Evolutionary conservation across 92 coral and sea anemone genomes (phyloP), one percentile per base, ranked within the genome.

Genomic region (Anthopleura xanthogrammica): DNA sequence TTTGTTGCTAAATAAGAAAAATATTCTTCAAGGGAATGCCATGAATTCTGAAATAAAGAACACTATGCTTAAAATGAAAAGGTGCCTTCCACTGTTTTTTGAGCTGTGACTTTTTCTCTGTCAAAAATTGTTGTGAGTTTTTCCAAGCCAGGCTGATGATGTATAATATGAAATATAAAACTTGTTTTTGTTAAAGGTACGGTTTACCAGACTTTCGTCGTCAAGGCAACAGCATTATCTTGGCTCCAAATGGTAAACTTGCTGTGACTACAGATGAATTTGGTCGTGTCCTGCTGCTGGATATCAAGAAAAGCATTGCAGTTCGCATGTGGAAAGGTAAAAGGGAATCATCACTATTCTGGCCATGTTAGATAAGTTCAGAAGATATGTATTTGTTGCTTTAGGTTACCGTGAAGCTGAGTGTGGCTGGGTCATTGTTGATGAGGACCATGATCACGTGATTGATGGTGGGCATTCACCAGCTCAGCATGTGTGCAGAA

Each of bases 401-500:
- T 20, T 56, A 97, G 99, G 99, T 54, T 97, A 97, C 86, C 99
- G 99, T 48, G 99, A 94, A 71, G 99, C 99, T 16, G 98, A 97
- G 80, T 97, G 99, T 83, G 99, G 97, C 39, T 97, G 99, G 99
- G 91, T 97, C 65, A 91, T 95, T 78, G 97, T 97, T 23, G 93
- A 88, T 79, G 98, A 95, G 56, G 98, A 95, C 54, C 85, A 84
- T 50, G 90, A 88, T 40, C 92, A 91, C 19, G 86, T 82, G 10
- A 80, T 72, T 60, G 91, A 85, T 65, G 80, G 66, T 11, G 77
- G 79, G 5, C 16, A 75, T 29, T 66, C 81, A 48, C 23, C 66
- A 36, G 17, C 83, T 10, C 82, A 82, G 8, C 91, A 79, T 71
- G 75, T 70, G 39, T 88, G 80, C 65, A 87, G 99, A 50, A 94